phyloP scores from a whole-genome alignment of 2,113 vertebrate species.

The Cichladusa arquata region DNA sequence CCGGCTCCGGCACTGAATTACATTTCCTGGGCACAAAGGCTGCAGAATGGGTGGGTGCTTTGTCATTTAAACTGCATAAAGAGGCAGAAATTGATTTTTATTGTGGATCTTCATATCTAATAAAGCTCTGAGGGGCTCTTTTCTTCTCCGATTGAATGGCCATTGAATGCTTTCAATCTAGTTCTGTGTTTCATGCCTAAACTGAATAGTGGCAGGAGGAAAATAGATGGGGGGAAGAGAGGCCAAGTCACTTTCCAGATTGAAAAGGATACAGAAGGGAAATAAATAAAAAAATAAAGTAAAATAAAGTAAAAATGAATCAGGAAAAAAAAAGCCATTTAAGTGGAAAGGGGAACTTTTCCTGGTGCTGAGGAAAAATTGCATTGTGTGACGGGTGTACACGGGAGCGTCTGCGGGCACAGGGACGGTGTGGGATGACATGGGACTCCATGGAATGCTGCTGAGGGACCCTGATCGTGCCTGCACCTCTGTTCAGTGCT shows the following conservation, averaged over 20 bases:
- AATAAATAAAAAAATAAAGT: slow-evolving; percentile 89
- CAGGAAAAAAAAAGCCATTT: slow-evolving; percentile 57
- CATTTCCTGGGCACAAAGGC: slow-evolving; percentile 97
- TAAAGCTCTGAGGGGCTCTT: slow-evolving; percentile 99
- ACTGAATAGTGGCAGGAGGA: slow-evolving; percentile 88
- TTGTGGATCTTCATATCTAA: slow-evolving; percentile 99
- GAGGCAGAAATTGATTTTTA: slow-evolving; percentile 99
- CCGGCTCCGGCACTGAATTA: slow-evolving; percentile 93
- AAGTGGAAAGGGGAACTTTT: slow-evolving; percentile 78
- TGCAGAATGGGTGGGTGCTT: slow-evolving; percentile 96
- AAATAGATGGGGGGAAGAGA: slow-evolving; percentile 88
- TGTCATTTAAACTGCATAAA: slow-evolving; percentile 99
- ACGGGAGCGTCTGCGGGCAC: accelerated
- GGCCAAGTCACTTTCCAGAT: slow-evolving; percentile 84
- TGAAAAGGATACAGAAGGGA: slow-evolving; percentile 92
- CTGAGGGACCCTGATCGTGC: not conserved
- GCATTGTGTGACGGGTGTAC: slow-evolving; percentile 11
- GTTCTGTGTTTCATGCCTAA: slow-evolving; percentile 99
- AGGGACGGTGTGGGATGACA: not conserved
- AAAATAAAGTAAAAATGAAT: slow-evolving; percentile 83
- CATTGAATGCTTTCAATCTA: slow-evolving; percentile 99
- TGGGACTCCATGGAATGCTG: not conserved
- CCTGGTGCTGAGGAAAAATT: slow-evolving; percentile 59
- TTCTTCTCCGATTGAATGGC: slow-evolving; percentile 99
- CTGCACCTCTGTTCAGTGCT: not conserved